Conservation (phyloP, 2,888 invertebrate genomes). For the Erebia aethiops region DNA sequence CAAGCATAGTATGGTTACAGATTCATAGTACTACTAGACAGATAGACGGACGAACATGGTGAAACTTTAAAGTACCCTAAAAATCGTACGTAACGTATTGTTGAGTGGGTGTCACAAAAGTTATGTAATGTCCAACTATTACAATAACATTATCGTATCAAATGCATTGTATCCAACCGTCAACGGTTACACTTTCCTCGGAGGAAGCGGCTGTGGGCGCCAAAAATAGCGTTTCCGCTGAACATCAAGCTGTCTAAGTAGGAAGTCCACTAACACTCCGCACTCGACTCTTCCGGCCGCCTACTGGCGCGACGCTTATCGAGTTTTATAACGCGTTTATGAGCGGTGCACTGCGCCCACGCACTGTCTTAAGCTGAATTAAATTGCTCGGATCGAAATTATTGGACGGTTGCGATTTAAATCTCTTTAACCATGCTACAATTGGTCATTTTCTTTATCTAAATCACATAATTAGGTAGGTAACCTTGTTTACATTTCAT, state of each 20-base stretch:
- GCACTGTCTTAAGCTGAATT: constrained; percentile 75
- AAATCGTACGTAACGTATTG: too few species aligned
- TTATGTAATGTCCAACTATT: not conserved
- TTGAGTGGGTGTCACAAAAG: not conserved
- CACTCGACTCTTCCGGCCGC: constrained; percentile 77
- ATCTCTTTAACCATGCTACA: constrained; percentile 36
- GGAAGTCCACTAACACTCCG: constrained; percentile 75
- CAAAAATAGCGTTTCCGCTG: constrained; percentile 81
- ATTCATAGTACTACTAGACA: too few species aligned
- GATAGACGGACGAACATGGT: too few species aligned
- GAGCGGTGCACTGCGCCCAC: constrained; percentile 70
- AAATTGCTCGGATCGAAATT: constrained; percentile 70
- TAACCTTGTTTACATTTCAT: constrained; percentile 9
- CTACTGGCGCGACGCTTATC: constrained; percentile 79
- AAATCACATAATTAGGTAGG: constrained; percentile 29
- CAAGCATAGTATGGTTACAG: too few species aligned
- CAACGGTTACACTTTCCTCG: constrained; percentile 73
- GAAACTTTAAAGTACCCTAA: too few species aligned
- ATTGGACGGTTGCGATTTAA: constrained; percentile 59
- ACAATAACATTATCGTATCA: constrained; percentile 16
- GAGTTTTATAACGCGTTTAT: constrained; percentile 78
- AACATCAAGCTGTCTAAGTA: constrained; percentile 73
- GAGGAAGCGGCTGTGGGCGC: constrained; percentile 78
- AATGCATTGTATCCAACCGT: constrained; percentile 52
- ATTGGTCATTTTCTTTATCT: constrained; percentile 31